These are phyloP conservation scores for Karalla daura DNA, from an alignment of 2,797 vertebrate genomes.

Conservation along the genomic window DNA sequence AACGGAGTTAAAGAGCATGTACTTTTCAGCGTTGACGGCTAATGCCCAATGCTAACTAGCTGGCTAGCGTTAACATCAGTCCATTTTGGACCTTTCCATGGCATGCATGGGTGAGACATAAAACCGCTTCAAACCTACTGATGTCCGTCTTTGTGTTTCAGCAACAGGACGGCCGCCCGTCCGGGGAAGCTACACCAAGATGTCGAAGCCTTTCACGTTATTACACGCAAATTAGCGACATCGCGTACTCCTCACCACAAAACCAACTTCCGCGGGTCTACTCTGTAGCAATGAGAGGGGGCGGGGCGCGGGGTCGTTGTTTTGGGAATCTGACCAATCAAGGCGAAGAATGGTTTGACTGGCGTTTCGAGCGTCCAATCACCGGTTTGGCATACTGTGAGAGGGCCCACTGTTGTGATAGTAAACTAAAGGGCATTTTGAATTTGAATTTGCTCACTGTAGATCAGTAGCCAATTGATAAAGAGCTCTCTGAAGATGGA, in stretches of 20 bases:
- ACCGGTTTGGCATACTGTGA: neutral
- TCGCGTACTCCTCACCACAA: constrained; percentile 9
- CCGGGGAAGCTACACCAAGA: neutral
- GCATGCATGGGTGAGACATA: neutral
- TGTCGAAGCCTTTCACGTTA: constrained; percentile 16
- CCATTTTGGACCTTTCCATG: constrained; percentile 24
- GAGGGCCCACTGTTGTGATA: neutral
- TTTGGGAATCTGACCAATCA: constrained; percentile 62
- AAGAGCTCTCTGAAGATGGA: constrained; percentile 22
- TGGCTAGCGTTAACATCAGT: constrained; percentile 68
- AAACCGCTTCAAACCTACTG: neutral
- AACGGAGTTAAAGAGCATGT: neutral
- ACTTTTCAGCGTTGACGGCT: constrained; percentile 11
- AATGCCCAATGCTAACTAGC: constrained; percentile 61
- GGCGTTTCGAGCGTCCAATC: constrained; percentile 58
- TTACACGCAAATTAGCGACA: constrained; percentile 49
- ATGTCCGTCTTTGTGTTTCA: constrained; percentile 32
- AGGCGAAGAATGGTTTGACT: neutral
- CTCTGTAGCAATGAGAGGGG: rapidly evolving
- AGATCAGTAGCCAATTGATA: constrained; percentile 65
- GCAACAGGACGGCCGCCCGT: neutral
- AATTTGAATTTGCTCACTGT: constrained; percentile 69
- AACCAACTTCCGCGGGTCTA: constrained; percentile 75
- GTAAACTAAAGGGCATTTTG: constrained; percentile 39
- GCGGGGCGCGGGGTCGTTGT: constrained; percentile 4